Conservation (phyloP, 1,140 invertebrate genomes). For the Drosophila kurseongensis region DNA sequence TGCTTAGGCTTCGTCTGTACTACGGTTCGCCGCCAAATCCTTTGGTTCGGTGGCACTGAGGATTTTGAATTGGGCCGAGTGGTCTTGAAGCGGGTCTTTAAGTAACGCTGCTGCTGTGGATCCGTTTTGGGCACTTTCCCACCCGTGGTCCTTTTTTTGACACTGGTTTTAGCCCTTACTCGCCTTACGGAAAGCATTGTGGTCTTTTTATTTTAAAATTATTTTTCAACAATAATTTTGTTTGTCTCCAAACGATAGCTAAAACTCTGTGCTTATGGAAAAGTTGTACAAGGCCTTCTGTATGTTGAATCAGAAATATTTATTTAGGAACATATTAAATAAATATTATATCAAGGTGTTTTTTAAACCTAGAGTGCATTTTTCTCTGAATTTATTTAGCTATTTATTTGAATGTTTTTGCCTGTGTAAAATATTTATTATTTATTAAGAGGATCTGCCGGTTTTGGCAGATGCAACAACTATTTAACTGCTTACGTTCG, state of each 20-base stretch:
- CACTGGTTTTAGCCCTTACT: not conserved
- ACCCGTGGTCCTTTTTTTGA: not conserved
- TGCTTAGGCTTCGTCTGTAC: conserved; percentile 33
- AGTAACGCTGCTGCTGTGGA: conserved; percentile 16
- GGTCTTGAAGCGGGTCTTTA: not conserved
- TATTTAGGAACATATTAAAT: no score
- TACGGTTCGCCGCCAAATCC: conserved; percentile 43
- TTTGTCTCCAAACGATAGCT: not conserved
- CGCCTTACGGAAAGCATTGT: not conserved
- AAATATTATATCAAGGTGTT: no score
- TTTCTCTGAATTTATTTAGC: no score
- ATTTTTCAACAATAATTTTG: not conserved
- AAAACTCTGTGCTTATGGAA: not conserved
- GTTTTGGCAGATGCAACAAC: conserved; percentile 9
- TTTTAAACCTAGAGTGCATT: no score
- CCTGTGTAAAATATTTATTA: conserved; percentile 13
- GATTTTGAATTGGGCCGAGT: not conserved
- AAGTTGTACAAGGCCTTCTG: not conserved
- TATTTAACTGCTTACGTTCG: conserved; percentile 23
- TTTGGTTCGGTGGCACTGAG: not conserved
- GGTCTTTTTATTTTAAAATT: not conserved
- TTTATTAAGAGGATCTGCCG: conserved; percentile 6
- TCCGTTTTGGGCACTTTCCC: conserved; percentile 10
- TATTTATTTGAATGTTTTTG: not conserved
- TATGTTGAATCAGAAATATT: not conserved